Evolutionary conservation across 2,888 invertebrate species (phyloP).

Genomic region (Andrena trimmerana): DNA sequence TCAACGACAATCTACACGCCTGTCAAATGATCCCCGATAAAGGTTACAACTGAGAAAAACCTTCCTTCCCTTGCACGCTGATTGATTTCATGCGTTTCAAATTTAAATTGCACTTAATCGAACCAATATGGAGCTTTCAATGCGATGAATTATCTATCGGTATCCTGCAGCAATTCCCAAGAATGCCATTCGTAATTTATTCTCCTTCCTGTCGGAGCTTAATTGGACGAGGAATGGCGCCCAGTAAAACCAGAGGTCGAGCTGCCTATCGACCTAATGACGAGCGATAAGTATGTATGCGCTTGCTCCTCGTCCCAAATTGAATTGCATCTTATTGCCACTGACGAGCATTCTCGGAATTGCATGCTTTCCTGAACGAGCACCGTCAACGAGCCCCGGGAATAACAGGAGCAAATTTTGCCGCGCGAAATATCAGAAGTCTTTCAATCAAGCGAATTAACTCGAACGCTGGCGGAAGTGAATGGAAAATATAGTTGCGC

Average conservation of each 20-base stretch:
- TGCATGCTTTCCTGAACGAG: constrained; percentile 13
- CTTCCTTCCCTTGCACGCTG: not conserved
- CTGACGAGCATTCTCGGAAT: constrained; percentile 30
- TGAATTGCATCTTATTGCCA: constrained; percentile 38
- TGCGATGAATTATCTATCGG: constrained; percentile 42
- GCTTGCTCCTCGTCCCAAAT: constrained; percentile 38
- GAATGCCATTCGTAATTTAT: constrained; percentile 48
- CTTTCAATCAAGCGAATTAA: constrained; percentile 25
- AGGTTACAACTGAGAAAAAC: not conserved
- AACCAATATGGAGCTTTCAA: constrained; percentile 18
- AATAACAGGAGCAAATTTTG: constrained; percentile 2
- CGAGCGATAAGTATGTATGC: constrained; percentile 38
- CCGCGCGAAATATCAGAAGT: constrained; percentile 5
- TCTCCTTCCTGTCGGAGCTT: constrained; percentile 47
- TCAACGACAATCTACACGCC: not conserved
- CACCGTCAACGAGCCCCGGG: not conserved
- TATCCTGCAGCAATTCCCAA: constrained; percentile 37
- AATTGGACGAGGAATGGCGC: constrained; percentile 50
- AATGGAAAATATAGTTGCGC: not conserved
- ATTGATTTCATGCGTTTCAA: not conserved
- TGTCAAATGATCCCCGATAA: not conserved
- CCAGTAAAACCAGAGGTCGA: constrained; percentile 46
- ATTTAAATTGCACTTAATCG: constrained; percentile 31
- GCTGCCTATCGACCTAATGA: constrained; percentile 51
- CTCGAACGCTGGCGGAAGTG: not conserved